These are phyloP conservation scores for Polyergus mexicanus DNA, from an alignment of 1,140 invertebrate genomes.

Conservation along the genomic window DNA sequence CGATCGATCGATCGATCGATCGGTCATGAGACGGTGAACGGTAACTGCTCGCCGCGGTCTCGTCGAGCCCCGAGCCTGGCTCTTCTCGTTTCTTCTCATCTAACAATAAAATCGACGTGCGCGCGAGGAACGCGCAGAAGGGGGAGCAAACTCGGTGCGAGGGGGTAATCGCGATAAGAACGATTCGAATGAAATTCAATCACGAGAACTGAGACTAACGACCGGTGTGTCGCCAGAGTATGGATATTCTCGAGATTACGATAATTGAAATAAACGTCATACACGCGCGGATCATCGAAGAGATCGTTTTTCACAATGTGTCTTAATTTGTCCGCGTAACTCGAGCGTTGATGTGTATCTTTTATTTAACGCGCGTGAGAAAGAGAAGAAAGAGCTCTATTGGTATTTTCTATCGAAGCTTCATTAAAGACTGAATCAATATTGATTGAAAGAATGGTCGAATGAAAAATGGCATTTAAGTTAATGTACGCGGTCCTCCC, in stretches of 20 bases:
- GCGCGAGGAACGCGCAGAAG: too few species aligned
- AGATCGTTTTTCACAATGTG: too few species aligned
- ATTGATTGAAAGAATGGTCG: background rate
- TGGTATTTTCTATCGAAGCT: background rate
- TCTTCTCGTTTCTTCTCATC: background rate
- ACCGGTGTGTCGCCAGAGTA: too few species aligned
- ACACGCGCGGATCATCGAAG: too few species aligned
- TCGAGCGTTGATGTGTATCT: too few species aligned
- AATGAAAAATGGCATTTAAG: background rate
- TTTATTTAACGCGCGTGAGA: background rate
- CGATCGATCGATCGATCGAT: constrained; percentile 26
- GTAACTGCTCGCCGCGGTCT: background rate
- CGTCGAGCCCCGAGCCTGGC: background rate
- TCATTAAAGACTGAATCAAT: constrained; percentile 9
- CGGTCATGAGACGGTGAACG: constrained; percentile 17
- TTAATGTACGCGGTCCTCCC: background rate
- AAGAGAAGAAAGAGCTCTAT: background rate
- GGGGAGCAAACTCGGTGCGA: background rate
- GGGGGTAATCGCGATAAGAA: constrained; percentile 7
- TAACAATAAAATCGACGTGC: background rate
- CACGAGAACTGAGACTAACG: too few species aligned
- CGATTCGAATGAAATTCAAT: too few species aligned
- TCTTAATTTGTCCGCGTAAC: too few species aligned
- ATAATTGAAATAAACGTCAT: too few species aligned
- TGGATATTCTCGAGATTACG: too few species aligned